Conservation (phyloP, 2,113 vertebrate species). For the Collichthys lucidus region DNA sequence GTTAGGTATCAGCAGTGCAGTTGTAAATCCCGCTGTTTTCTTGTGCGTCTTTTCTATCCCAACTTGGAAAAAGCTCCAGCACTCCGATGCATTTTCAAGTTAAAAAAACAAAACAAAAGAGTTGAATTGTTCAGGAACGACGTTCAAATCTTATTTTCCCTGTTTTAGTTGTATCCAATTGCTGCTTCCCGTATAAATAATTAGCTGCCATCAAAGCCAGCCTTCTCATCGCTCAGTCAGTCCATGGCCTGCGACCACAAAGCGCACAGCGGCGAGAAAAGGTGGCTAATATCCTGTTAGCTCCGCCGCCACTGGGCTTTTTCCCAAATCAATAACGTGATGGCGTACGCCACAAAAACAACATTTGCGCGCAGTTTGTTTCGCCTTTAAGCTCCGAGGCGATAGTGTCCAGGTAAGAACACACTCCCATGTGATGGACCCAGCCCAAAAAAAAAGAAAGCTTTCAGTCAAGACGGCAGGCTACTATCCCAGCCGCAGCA, state of each 20-base stretch:
- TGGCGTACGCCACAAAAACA: constrained; percentile 64
- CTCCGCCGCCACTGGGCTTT: constrained; percentile 39
- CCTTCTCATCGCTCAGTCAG: constrained; percentile 59
- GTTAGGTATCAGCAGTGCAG: background rate
- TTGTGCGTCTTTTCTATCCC: constrained; percentile 61
- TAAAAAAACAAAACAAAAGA: background rate
- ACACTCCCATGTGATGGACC: constrained; percentile 47
- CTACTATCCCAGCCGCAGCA: constrained; percentile 42
- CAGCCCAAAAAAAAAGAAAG: background rate
- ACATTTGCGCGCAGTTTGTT: constrained; percentile 41
- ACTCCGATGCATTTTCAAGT: constrained; percentile 65
- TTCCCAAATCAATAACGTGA: constrained; percentile 72
- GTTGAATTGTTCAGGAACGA: background rate
- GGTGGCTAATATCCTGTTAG: constrained; percentile 80
- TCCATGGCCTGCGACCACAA: constrained; percentile 83
- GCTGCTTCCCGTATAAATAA: constrained; percentile 63
- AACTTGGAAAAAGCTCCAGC: constrained; percentile 55
- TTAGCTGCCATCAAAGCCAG: constrained; percentile 73
- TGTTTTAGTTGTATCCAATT: constrained; percentile 42
- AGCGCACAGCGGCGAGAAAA: constrained; percentile 65
- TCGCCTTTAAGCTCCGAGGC: constrained; percentile 31
- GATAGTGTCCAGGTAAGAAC: constrained; percentile 13
- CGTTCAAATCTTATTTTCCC: constrained; percentile 34
- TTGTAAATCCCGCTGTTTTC: constrained; percentile 48
- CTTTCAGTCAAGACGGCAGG: constrained; percentile 19